Evolutionary conservation across 2,797 vertebrate species (phyloP).

Genomic region (Orientallactaga sibirica): DNA sequence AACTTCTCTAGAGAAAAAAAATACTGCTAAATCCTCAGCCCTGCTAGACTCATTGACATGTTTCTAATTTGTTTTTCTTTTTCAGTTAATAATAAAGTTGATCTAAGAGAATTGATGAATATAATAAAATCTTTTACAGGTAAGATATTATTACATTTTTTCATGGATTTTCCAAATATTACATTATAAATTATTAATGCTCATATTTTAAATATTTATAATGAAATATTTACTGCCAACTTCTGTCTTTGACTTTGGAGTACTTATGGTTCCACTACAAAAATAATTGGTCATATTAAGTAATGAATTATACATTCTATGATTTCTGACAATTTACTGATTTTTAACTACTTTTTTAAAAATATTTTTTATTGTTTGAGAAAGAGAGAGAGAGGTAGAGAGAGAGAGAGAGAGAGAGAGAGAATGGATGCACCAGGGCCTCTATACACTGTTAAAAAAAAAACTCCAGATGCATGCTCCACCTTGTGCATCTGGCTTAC

Average conservation of each 20-base stretch:
- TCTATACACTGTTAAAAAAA: too few species aligned
- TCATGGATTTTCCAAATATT: background rate
- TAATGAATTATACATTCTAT: conserved; percentile 21
- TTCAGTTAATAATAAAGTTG: conserved; percentile 69
- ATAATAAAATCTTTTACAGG: conserved; percentile 49
- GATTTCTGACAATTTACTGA: background rate
- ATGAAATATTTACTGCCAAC: conserved; percentile 32
- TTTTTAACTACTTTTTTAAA: background rate
- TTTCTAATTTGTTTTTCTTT: conserved; percentile 55
- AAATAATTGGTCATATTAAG: conserved; percentile 26
- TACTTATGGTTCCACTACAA: background rate
- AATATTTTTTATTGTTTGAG: too few species aligned
- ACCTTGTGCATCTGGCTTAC: too few species aligned
- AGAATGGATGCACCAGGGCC: too few species aligned
- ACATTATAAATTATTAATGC: conserved; percentile 1
- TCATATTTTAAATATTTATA: conserved; percentile 36
- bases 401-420: too few species aligned
- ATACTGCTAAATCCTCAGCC: background rate
- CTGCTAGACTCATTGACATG: background rate
- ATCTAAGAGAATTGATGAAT: conserved; percentile 65
- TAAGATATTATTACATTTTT: conserved; percentile 13
- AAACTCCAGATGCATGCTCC: too few species aligned
- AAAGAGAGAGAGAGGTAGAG: too few species aligned
- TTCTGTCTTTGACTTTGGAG: background rate
- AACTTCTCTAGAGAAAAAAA: background rate